Evolutionary conservation across 2,113 vertebrate species (phyloP), one percentile per base, ranked within the genome.

Genomic region (Thymallus thymallus): DNA sequence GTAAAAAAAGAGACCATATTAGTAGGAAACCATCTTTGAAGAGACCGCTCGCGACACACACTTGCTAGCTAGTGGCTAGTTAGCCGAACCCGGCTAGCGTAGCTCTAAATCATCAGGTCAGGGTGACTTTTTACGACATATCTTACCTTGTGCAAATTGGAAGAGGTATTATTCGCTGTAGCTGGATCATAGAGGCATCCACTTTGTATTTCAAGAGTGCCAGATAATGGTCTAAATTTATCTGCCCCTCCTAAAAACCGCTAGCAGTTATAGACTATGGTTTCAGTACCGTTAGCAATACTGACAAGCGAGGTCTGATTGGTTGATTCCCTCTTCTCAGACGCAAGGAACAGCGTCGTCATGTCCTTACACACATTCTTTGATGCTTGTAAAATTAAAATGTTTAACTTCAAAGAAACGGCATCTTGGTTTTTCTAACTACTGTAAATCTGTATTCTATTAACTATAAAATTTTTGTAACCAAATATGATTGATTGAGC

Each of bases 91-190:
- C 23, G 23, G 58, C 58, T 61, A 61, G 18, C 6, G 18, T 48
- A 20, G 22, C 74, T 58, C 20, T 7, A 10, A 41, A 41, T 41
- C 9, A 9, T 41, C 35, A 41, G 35, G 35, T 41, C 35, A 41
- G 35, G 7, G 35, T 60, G 13, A n/a, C 51, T 30, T 73, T 22
- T 73, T 22, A 60, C 56, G 20, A 45, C 12, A 9, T 12, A 41
- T 13, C 88, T 91, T 85, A 93, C 92, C 92, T 91, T 86, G 81
- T 80, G 83, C 71, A 78, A 86, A 85, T 80, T 74, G 83, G 77
- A 80, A 80, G 58, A 71, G 73, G 76, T 86, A 26, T 73, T 51
- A 77, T 74, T 72, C 85, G 85, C 69, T 67, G 85, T 75, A 70
- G 72, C 35, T 41, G 9, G 35, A 41, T 41, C 90, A 91, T 92